Conservation (phyloP, 2,113 vertebrate species). For the Lophius piscatorius region DNA sequence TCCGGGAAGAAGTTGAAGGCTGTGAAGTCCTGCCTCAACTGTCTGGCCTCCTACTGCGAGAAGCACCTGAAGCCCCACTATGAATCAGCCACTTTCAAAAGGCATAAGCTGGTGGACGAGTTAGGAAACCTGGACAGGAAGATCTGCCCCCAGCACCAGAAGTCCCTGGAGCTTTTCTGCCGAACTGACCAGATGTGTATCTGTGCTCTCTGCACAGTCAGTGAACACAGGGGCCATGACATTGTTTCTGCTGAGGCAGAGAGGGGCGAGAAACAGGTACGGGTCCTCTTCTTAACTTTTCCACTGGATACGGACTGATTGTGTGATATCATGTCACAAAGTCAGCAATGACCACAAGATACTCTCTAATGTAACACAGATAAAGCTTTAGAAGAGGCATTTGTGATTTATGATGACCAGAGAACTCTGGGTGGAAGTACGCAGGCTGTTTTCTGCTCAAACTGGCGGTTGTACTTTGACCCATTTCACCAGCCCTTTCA, state of each 20-base stretch:
- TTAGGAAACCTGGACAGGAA: constrained; percentile 73
- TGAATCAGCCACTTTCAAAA: constrained; percentile 81
- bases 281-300: no score
- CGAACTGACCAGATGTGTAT: constrained; percentile 75
- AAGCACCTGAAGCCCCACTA: constrained; percentile 85
- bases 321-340: no score
- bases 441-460: constrained; percentile 38
- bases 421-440: no score
- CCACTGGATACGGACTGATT: no score
- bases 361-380: no score
- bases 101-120: constrained; percentile 82
- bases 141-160: constrained; percentile 83
- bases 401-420: no score
- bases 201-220: constrained; percentile 83
- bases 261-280: constrained; percentile 83
- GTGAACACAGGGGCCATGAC: constrained; percentile 82
- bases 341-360: no score
- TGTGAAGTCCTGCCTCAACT: constrained; percentile 83
- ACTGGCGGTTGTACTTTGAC: constrained; percentile 73
- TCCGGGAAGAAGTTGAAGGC: constrained; percentile 78
- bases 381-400: no score
- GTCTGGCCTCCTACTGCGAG: constrained; percentile 83
- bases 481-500: constrained; percentile 65
- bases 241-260: constrained; percentile 83
- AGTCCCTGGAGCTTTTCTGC: constrained; percentile 85